These are phyloP conservation scores for Tetramorium simillimum DNA, from an alignment of 1,140 invertebrate species.

Conservation along the genomic window DNA sequence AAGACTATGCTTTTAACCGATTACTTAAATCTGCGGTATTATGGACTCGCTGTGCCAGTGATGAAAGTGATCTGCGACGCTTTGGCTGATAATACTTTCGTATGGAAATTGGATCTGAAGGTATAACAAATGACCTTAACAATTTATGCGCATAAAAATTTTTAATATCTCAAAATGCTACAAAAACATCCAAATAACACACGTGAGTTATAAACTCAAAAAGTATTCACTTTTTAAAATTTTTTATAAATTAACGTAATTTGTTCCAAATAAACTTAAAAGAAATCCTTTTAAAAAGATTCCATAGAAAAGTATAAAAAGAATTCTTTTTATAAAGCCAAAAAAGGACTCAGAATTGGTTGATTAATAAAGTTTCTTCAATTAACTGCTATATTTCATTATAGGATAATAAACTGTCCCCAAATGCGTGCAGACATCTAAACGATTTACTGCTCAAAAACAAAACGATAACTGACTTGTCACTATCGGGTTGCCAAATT, in stretches of 20 bases:
- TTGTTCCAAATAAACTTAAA: too few species aligned
- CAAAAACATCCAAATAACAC: not conserved
- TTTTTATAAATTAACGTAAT: too few species aligned
- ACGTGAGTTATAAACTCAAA: too few species aligned
- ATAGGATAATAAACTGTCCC: conserved; percentile 81
- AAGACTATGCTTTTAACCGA: conserved; percentile 74
- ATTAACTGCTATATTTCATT: not conserved
- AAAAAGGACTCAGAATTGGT: not conserved
- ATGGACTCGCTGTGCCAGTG: conserved; percentile 81
- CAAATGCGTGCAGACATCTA: conserved; percentile 83
- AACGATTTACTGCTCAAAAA: conserved; percentile 81
- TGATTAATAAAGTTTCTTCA: not conserved
- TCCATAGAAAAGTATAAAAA: too few species aligned
- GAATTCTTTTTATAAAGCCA: too few species aligned
- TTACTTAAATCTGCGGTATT: conserved; percentile 80
- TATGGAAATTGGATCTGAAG: conserved; percentile 81
- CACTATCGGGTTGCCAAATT: conserved; percentile 84
- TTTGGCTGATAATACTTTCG: conserved; percentile 78
- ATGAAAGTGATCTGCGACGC: conserved; percentile 81
- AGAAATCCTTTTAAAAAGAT: too few species aligned
- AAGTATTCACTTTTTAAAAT: too few species aligned
- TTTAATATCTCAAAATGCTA: not conserved
- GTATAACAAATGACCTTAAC: conserved; percentile 61
- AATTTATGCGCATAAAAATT: not conserved
- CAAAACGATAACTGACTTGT: conserved; percentile 76